phyloP scores from a whole-genome alignment of 2,888 invertebrate genomes.

The Pteria penguin region DNA sequence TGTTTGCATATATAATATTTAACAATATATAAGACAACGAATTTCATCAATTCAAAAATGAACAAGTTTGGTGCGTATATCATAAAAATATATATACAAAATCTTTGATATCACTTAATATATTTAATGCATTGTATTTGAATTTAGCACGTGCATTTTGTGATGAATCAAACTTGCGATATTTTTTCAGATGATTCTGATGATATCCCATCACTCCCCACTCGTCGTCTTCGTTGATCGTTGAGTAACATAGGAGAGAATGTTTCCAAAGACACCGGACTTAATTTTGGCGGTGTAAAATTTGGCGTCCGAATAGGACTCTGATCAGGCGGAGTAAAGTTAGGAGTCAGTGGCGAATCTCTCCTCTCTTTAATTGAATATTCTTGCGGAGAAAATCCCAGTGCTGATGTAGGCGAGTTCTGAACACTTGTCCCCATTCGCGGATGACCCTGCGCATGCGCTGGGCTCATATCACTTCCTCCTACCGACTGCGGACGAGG shows the following conservation, averaged over 20 bases:
- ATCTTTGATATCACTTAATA: too few species aligned
- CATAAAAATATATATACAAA: too few species aligned
- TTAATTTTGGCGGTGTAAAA: neutral
- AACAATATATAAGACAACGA: too few species aligned
- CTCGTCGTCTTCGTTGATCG: neutral
- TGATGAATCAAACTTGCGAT: neutral
- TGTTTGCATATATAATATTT: too few species aligned
- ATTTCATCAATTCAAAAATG: too few species aligned
- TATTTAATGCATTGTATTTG: too few species aligned
- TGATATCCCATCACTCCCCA: neutral
- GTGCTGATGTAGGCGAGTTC: neutral
- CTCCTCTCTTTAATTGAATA: neutral
- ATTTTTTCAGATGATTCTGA: neutral
- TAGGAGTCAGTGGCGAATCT: neutral
- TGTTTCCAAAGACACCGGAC: neutral
- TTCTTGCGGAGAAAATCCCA: neutral
- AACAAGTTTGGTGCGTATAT: too few species aligned
- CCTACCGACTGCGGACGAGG: neutral
- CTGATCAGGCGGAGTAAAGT: neutral
- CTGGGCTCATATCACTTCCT: neutral
- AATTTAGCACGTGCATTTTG: too few species aligned
- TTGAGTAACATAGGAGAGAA: neutral
- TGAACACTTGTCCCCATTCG: neutral
- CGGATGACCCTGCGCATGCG: neutral
- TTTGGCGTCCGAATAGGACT: neutral